Conservation (phyloP, 2,888 invertebrate species). For the Noctua pronuba region DNA sequence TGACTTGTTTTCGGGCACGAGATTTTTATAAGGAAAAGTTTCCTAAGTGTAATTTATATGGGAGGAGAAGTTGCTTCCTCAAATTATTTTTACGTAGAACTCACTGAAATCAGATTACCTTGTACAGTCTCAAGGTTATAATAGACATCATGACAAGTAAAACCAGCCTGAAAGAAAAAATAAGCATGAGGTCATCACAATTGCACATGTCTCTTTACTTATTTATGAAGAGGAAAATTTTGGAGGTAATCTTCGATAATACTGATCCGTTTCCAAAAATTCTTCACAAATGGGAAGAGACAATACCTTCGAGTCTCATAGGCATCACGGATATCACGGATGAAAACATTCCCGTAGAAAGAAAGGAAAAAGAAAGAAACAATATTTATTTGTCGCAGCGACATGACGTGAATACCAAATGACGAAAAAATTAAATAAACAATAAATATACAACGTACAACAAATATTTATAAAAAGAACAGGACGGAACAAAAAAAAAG, state of each 20-base stretch:
- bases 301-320: not conserved
- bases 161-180: not conserved
- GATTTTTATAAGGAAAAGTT: conserved; percentile 12
- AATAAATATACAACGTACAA: too few relatives aligned
- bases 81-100: conserved; percentile 6
- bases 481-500: too few relatives aligned
- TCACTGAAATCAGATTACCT: conserved; percentile 8
- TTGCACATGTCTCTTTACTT: not conserved
- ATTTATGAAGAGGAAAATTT: not conserved
- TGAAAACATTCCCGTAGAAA: not conserved
- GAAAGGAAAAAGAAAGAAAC: too few relatives aligned
- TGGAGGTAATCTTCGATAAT: not conserved
- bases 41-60: conserved; percentile 31
- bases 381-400: too few relatives aligned
- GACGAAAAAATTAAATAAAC: too few relatives aligned
- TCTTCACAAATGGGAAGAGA: not conserved
- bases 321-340: not conserved
- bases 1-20: conserved; percentile 23
- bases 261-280: not conserved
- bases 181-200: not conserved
- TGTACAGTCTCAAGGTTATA: not conserved
- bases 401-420: too few relatives aligned
- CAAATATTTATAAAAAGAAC: too few relatives aligned
- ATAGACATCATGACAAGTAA: not conserved
- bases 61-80: not conserved